Percentiles rank a stretch among this genome's conserved stretches.
phyloP scores from a whole-genome alignment of 2,888 invertebrate species.

The Atrina japonica region DNA sequence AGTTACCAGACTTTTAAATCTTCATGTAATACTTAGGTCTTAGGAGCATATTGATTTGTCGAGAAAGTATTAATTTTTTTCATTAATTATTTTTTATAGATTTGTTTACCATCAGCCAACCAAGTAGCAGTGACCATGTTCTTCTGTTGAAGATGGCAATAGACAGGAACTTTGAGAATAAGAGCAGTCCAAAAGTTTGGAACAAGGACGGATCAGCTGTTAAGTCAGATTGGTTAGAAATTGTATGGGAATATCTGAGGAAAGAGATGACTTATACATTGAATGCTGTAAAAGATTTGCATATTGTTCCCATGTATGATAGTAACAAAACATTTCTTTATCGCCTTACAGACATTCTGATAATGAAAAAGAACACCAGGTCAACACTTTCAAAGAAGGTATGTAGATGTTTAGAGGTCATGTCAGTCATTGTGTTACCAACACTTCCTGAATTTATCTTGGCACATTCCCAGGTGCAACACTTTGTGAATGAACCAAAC shows the following conservation, averaged over 20 bases:
- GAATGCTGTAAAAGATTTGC: slow-evolving; percentile 6
- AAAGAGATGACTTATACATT: neutral
- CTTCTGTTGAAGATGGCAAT: neutral
- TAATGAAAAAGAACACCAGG: neutral
- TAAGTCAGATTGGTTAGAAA: slow-evolving; percentile 30
- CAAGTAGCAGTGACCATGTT: neutral
- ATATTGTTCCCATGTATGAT: slow-evolving; percentile 18
- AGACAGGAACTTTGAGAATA: slow-evolving; percentile 2
- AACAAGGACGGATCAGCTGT: neutral
- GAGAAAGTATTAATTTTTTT: no score
- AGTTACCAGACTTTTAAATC: no score
- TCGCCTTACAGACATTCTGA: slow-evolving; percentile 11
- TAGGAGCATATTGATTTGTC: no score
- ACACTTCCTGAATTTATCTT: slow-evolving; percentile 11
- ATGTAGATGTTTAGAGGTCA: slow-evolving; percentile 19
- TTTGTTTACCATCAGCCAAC: no score
- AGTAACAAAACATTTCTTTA: slow-evolving; percentile 2
- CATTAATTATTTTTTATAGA: no score
- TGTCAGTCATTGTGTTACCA: slow-evolving; percentile 28
- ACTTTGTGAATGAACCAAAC: slow-evolving; percentile 17
- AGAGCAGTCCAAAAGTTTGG: neutral
- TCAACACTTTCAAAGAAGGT: slow-evolving; percentile 7
- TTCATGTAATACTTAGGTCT: no score
- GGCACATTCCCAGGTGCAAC: slow-evolving; percentile 4
- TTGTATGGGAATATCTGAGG: slow-evolving; percentile 27